Evolutionary conservation across 2,797 vertebrate genomes (phyloP), one percentile per base, ranked within the genome.

Genomic region (Clarias platycephalus): DNA sequence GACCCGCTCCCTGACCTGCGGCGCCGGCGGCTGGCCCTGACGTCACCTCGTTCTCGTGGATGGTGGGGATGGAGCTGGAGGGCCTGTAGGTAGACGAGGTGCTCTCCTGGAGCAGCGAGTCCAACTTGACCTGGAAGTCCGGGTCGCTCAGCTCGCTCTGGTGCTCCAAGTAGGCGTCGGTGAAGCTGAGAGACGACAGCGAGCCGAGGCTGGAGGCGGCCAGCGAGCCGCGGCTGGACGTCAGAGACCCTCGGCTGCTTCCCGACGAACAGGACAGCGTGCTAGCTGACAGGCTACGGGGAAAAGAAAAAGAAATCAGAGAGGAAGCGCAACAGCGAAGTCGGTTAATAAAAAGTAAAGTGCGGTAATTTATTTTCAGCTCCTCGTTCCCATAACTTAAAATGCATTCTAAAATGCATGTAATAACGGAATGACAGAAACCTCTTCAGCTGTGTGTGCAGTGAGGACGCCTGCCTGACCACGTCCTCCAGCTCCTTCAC

Each of bases 231-330:
- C 96, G 96, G 91, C 97, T 98, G 18, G 98, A 99, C 77, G 77
- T 63, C 60, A 83, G 70, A 31, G 98, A 99, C 0, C 98, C 97
- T 0, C 95, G 96, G 83, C 97, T 99, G 93, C 97, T 98, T 89
- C 97, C 97, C 0, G 98, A 99, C n/a, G 98, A 99, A 82, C 98
- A 96, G 78, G 98, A 99, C 89, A 98, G 95, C 83, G 96, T 98
- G 94, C 98, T 98, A 91, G 96, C 96, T 0, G 98, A 99, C 74
- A 99, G 94, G 92, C 98, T 99, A n/a, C 44, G 44, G 44, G 44
- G 2, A 3, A 13, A 40, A 31, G 20, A 62, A 62, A 13, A 49
- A 40, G 31, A n/a, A 62, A 62, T n/a, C 6, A 78, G 49, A 55
- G 40, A 37, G 3, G 60, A 79, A 15, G 3, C 10, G 63, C 58